Conservation (phyloP, 2,113 vertebrate genomes). For the Gymnogyps californianus region DNA sequence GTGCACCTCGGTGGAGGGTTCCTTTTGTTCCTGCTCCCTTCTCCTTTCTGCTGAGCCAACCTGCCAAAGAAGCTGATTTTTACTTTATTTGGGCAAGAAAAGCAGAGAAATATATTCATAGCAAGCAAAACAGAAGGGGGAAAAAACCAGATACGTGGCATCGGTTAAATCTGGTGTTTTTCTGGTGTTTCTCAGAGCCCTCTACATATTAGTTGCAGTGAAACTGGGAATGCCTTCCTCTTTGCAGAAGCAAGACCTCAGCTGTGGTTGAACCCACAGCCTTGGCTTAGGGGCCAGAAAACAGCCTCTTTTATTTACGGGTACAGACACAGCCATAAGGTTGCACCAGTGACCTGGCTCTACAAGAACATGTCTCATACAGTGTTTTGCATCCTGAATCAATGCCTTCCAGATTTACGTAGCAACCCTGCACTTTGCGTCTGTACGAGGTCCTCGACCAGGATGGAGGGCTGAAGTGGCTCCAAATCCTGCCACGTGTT, state of each 20-base stretch:
- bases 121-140: background rate
- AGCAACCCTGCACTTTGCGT: background rate
- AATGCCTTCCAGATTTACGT: accelerated
- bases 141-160: background rate
- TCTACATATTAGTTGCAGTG: background rate
- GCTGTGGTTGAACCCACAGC: background rate
- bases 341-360: background rate
- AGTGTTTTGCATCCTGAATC: background rate
- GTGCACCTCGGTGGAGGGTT: background rate
- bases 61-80: background rate
- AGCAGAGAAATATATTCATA: background rate
- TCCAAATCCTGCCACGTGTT: accelerated
- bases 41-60: background rate
- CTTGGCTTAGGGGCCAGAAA: background rate
- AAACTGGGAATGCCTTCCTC: background rate
- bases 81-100: background rate
- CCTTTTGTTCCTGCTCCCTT: background rate
- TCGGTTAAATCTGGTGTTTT: background rate
- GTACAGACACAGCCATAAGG: accelerated
- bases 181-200: background rate
- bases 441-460: background rate
- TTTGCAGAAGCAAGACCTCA: background rate
- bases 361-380: accelerated
- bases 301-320: background rate
- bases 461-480: background rate